Percentiles rank a stretch among this genome's conserved stretches.
These are phyloP conservation scores for Trachemys scripta DNA, from an alignment of 2,113 vertebrate species.

Conservation along the genomic window DNA sequence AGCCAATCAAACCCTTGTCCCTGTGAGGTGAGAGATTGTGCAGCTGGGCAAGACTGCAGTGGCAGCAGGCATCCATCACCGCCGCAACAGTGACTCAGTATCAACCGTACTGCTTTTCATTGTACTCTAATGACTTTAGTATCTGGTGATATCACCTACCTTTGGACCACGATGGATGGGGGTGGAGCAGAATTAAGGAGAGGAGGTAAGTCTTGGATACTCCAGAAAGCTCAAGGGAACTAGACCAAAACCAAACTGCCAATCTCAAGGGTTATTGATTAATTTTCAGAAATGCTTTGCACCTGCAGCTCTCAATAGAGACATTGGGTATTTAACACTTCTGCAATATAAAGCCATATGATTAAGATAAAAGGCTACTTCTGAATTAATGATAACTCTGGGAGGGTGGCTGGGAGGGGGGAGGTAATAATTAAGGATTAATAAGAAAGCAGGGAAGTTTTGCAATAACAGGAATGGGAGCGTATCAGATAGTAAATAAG, in stretches of 20 bases:
- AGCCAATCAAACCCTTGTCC: background rate
- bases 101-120: background rate
- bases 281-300: background rate
- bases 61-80: background rate
- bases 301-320: background rate
- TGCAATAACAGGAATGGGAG: background rate
- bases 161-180: background rate
- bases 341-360: background rate
- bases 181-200: background rate
- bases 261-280: background rate
- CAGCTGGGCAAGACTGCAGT: background rate
- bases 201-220: background rate
- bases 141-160: background rate
- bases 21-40: background rate
- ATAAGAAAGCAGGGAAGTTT: background rate
- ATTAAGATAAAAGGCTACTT: background rate
- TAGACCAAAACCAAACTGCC: background rate
- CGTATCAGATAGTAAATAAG: background rate
- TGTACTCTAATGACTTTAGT: background rate
- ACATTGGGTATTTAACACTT: background rate
- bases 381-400: background rate
- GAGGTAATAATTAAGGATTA: background rate
- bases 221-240: background rate
- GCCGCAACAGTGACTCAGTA: background rate
- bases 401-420: background rate